phyloP scores from a whole-genome alignment of 2,888 invertebrate genomes.

The Rugalucina vietnamica region DNA sequence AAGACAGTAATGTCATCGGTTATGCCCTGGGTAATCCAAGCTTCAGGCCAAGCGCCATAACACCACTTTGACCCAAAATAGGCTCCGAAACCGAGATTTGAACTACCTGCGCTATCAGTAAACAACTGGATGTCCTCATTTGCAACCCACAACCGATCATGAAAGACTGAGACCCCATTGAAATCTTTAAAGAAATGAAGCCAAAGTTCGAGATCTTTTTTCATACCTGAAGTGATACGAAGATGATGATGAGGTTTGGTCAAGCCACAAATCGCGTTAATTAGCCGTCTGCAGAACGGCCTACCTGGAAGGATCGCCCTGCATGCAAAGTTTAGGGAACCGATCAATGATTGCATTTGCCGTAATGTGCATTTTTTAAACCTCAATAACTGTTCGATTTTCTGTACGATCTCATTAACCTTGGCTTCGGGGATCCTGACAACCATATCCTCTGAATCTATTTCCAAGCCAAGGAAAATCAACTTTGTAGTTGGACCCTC shows the following conservation, averaged over 20 bases:
- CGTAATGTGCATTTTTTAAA: not conserved
- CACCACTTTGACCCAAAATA: conserved; percentile 4
- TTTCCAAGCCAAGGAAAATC: not conserved
- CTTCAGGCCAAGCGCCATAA: not conserved
- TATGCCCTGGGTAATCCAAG: conserved; percentile 5
- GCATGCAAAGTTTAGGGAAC: conserved; percentile 10
- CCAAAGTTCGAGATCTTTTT: conserved; percentile 34
- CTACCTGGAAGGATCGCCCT: conserved; percentile 9
- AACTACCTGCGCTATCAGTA: conserved; percentile 32
- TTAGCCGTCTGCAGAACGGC: conserved; percentile 25
- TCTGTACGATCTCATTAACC: not conserved
- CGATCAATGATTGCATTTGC: conserved; percentile 19
- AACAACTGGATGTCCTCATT: conserved; percentile 33
- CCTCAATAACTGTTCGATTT: not conserved
- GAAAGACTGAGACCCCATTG: conserved; percentile 40
- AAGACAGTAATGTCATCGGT: conserved; percentile 20
- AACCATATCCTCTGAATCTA: conserved; percentile 17
- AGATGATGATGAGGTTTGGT: conserved; percentile 17
- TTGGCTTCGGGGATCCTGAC: not conserved
- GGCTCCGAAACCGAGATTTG: conserved; percentile 14
- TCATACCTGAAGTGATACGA: not conserved
- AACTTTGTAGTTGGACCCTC: conserved; percentile 18
- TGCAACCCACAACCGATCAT: conserved; percentile 24
- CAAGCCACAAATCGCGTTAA: conserved; percentile 21
- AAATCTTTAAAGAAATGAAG: conserved; percentile 17